phyloP scores from a whole-genome alignment of 2,888 invertebrate species.

The Phalera bucephala region DNA sequence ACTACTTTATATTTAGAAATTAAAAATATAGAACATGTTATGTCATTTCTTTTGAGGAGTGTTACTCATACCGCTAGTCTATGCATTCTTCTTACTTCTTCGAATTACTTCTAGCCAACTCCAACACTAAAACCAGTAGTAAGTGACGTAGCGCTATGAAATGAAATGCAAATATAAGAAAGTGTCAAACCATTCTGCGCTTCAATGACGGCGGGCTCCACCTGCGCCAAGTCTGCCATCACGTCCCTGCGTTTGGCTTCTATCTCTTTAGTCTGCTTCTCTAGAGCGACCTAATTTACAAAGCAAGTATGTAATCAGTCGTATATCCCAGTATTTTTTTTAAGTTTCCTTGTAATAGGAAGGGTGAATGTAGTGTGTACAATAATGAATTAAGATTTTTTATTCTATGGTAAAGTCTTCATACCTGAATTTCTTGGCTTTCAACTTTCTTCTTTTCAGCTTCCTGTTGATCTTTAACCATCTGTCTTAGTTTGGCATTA shows the following conservation, averaged over 20 bases:
- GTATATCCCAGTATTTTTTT: too few species aligned
- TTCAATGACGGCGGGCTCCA: slow-evolving; percentile 99
- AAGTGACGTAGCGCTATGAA: slow-evolving; percentile 14
- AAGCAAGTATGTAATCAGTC: not conserved
- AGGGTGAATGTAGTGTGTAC: too few species aligned
- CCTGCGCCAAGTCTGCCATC: slow-evolving; percentile 97
- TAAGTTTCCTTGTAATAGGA: too few species aligned
- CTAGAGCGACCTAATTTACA: slow-evolving; percentile 82
- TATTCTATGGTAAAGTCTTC: not conserved
- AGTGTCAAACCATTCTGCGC: slow-evolving; percentile 94
- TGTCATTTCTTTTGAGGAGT: too few species aligned
- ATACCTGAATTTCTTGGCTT: slow-evolving; percentile 96
- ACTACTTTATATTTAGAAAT: too few species aligned
- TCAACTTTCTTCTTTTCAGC: slow-evolving; percentile 99
- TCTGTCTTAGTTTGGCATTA: slow-evolving; percentile 99
- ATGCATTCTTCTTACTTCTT: too few species aligned
- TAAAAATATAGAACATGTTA: too few species aligned
- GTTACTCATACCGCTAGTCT: too few species aligned
- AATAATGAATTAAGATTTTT: too few species aligned
- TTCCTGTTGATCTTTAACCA: slow-evolving; percentile 99
- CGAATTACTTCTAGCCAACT: too few species aligned
- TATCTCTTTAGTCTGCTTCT: slow-evolving; percentile 96
- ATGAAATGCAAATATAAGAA: slow-evolving; percentile 38
- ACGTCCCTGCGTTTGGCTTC: slow-evolving; percentile 97
- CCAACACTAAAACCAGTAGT: slow-evolving; percentile 18